Base-by-base conservation (phyloP, 2,797 vertebrate species). In the Pseudomugil gertrudae region DNA sequence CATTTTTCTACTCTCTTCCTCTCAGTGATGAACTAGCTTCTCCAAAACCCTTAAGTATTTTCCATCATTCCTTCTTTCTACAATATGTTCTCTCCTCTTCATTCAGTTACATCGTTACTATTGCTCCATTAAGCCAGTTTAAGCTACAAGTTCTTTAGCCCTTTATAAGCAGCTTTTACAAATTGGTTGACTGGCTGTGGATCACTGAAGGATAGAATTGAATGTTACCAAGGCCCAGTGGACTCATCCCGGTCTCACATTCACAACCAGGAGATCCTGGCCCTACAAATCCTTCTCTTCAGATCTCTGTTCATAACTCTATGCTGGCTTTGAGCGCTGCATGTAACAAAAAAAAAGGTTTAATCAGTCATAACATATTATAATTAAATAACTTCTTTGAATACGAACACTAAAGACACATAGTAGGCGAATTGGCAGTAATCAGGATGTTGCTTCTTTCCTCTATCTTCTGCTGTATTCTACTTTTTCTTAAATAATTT, bases 101-200 rank as follows among this genome's bases (percentile, higher is more conserved):
- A 33, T 32, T 21, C 40, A 40, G 32, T 50, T 77, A 52, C 71
- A 57, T 63, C 50, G 36, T 70, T 79, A 74, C 72, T 64, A 63
- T 74, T 83, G 82, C 84, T 85, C 76, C 74, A 86, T 90, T 89
- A 82, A 85, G 74, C 83, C 69, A 53, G 74, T 79, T 69, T 79
- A 75, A 60, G 69, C 76, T 51, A 69, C 40, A 29, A 63, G 72
- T 84, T 63, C 75, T 81, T 89, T 79, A 75, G 72, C 71, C 56
- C 65, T 80, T 78, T 57, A 75, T 86, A 88, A 91, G 84, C 81
- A 83, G 88, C 84, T 88, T 91, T 90, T 73, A 78, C 67, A 78
- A 84, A 79, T 86, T 84, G 69, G 63, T 82, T 73, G 74, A 65
- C 76, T 78, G 74, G 79, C 78, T 88, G 63, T 87, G 83, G 83